These are phyloP conservation scores for Lota lota DNA, from an alignment of 2,113 vertebrate species.

Conservation along the genomic window DNA sequence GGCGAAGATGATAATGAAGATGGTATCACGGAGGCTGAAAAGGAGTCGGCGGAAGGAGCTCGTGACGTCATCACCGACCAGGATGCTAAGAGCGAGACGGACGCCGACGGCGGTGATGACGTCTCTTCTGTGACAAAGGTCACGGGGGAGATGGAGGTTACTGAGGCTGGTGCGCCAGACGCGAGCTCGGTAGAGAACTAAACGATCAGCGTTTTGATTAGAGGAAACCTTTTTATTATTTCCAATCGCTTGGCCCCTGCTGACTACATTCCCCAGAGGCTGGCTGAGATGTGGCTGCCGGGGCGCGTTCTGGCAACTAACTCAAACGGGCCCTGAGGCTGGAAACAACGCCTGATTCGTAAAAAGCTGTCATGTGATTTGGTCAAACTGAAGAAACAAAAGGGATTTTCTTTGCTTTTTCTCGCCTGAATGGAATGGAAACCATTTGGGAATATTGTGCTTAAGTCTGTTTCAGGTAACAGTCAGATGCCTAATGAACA, in stretches of 20 bases:
- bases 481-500: no score
- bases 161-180: conserved; percentile 31
- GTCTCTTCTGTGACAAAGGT: conserved; percentile 18
- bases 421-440: not conserved
- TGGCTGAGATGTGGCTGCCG: conserved; percentile 32
- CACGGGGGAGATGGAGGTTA: conserved; percentile 17
- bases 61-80: not conserved
- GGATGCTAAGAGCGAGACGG: conserved; percentile 21
- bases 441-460: conserved; percentile 7
- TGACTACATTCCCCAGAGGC: conserved; percentile 45
- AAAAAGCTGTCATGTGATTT: conserved; percentile 36
- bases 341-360: conserved; percentile 41
- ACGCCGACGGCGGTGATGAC: conserved; percentile 16
- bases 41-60: conserved; percentile 11
- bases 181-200: conserved; percentile 44
- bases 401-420: not conserved
- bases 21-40: conserved; percentile 13
- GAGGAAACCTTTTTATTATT: conserved; percentile 15
- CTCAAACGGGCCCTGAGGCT: conserved; percentile 58
- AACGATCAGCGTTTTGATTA: conserved; percentile 23
- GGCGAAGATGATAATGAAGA: not conserved
- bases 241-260: conserved; percentile 18
- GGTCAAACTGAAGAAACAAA: not conserved
- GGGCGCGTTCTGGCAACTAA: conserved; percentile 44
- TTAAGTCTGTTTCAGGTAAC: not conserved